These are phyloP conservation scores for Ursus arctos DNA, from an alignment of 2,113 vertebrate genomes.

Conservation along the genomic window DNA sequence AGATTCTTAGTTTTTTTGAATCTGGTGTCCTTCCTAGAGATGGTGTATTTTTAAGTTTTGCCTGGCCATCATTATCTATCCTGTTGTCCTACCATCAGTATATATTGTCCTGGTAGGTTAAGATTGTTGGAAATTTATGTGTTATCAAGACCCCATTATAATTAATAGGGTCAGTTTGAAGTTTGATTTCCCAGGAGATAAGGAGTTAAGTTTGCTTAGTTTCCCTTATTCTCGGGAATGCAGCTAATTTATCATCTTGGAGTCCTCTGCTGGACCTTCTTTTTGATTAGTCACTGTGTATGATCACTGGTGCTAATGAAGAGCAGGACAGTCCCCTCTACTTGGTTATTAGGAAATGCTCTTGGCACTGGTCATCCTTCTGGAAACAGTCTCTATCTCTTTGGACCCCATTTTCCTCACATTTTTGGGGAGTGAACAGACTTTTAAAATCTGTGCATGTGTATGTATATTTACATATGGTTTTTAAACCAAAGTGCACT, in stretches of 20 bases:
- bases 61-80: background rate
- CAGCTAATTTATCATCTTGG: background rate
- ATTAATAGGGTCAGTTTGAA: background rate
- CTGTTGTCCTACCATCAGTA: background rate
- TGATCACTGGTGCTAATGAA: background rate
- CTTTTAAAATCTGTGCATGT: background rate
- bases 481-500: background rate
- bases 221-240: background rate
- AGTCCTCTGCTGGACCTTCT: background rate
- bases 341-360: background rate
- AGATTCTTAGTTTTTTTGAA: background rate
- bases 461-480: background rate
- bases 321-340: background rate
- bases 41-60: background rate
- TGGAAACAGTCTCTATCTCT: background rate
- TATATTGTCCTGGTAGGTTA: background rate
- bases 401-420: background rate
- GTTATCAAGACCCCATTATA: slow-evolving; percentile 41
- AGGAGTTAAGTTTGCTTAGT: background rate
- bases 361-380: background rate
- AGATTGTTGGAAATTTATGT: slow-evolving; percentile 11
- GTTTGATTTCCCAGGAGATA: slow-evolving; percentile 33
- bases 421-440: background rate
- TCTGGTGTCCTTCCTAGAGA: slow-evolving; percentile 15
- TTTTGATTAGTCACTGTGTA: slow-evolving; percentile 22